Base-by-base conservation (phyloP, 2,113 vertebrate genomes). In the Prinia subflava region DNA sequence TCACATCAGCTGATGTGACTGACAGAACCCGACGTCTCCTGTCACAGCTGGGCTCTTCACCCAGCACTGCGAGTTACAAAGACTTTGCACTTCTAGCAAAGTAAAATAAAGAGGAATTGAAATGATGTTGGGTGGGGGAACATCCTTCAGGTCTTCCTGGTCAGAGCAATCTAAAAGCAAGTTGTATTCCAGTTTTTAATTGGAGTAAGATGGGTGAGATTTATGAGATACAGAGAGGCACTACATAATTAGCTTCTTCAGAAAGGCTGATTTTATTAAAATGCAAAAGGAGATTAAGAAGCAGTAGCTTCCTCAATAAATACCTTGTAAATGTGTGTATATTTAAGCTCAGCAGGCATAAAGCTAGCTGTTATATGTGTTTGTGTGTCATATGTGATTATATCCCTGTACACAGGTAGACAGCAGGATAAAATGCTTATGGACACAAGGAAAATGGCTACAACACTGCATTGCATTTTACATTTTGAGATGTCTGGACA, bases 1-100 rank as follows among this genome's bases (percentile, higher is more conserved):
- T 97, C 96, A 86, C 62, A 96, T 97, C 94, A 96, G 76, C 9
- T 95, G 95, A 96, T 73, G 87, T 97, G 95, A 95, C 95, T 97
- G 97, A 94, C 96, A 95, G 94, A 87, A 96, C 94, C 96, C 1
- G 92, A 97, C 95, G 89, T 88, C 94, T 95, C 92, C 11, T 71
- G 96, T 95, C 95, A 94, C 78, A 83, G 79, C 83, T 44, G 94
- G 78, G 92, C 91, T 94, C 74, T 19, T 95, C 83, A 37, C 87
- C 76, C 88, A 49, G 88, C 92, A 92, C 87, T 3, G 27, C 21
- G 2, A 95, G 83, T 87, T 96, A 86, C 78, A 88, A 83, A 96
- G 83, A 70, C 17, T 39, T 39, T 39, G 60, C 77, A 78, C 81
- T 94, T 76, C 81, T n/a, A 76, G 67, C 57, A 83, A 93, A 95